Evolutionary conservation across 37 sponge, comb jelly and placozoan genomes (phyloP).

Genomic region (Aplysina aerophoba): DNA sequence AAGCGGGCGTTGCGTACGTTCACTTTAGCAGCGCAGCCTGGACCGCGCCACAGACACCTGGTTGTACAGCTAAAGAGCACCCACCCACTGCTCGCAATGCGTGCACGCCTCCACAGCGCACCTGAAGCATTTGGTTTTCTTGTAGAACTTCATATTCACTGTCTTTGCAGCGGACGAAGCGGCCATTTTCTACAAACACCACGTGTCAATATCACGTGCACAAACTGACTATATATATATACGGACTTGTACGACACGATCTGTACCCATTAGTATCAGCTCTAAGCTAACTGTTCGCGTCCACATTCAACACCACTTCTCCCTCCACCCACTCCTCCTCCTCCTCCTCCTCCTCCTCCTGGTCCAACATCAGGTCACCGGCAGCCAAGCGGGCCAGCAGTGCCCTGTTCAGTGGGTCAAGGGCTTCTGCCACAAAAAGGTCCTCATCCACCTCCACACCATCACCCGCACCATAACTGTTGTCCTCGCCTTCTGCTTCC

Average conservation of each 20-base stretch:
- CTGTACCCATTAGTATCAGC: too few species aligned
- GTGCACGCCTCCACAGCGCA: too few species aligned
- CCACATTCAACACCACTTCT: not conserved
- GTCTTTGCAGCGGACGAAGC: not conserved
- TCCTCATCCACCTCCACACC: slow-evolving; percentile 12
- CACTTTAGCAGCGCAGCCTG: too few species aligned
- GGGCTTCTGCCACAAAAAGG: not conserved
- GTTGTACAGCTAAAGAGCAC: too few species aligned
- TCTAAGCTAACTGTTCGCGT: too few species aligned
- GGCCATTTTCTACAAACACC: not conserved
- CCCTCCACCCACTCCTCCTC: slow-evolving; percentile 5
- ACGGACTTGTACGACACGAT: too few species aligned
- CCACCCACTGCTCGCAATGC: too few species aligned
- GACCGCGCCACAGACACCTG: too few species aligned
- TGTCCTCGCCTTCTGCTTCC: too few species aligned
- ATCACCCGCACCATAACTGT: too few species aligned
- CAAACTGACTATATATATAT: too few species aligned
- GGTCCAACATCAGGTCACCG: slow-evolving; percentile 6
- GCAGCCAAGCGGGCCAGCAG: not conserved
- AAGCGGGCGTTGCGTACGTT: not conserved
- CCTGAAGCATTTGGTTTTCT: not conserved
- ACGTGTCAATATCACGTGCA: not conserved
- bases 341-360: not conserved
- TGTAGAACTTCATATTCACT: not conserved
- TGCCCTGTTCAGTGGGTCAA: slow-evolving; percentile 19